These are phyloP conservation scores for Acronicta alni DNA, from an alignment of 2,888 invertebrate species.

Conservation along the genomic window DNA sequence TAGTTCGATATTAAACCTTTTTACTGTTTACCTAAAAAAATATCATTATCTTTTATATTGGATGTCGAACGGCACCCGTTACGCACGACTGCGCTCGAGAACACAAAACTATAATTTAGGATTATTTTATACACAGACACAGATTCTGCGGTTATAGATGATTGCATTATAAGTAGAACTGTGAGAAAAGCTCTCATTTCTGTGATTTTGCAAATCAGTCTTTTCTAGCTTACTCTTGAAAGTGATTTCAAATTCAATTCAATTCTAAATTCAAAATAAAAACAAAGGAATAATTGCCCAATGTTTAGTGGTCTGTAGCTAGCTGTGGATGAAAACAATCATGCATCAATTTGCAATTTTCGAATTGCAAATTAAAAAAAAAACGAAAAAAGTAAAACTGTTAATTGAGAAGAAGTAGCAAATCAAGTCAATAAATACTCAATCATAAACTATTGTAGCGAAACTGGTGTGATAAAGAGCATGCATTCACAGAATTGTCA, in stretches of 20 bases:
- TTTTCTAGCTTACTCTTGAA: not conserved
- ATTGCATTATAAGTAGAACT: constrained; percentile 37
- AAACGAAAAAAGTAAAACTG: too few relatives aligned
- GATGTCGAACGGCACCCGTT: constrained; percentile 30
- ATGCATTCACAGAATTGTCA: too few relatives aligned
- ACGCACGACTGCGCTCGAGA: constrained; percentile 57
- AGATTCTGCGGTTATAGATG: constrained; percentile 46
- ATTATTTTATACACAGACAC: constrained; percentile 37
- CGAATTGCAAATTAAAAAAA: too few relatives aligned
- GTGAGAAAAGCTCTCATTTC: constrained; percentile 29
- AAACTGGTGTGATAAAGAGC: too few relatives aligned
- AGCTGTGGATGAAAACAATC: too few relatives aligned
- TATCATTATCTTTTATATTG: constrained; percentile 28
- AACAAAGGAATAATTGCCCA: not conserved
- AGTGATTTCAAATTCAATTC: not conserved
- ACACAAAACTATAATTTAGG: constrained; percentile 43
- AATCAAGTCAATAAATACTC: too few relatives aligned
- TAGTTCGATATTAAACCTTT: constrained; percentile 23
- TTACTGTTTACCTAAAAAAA: constrained; percentile 32
- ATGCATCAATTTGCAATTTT: too few relatives aligned
- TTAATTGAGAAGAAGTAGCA: too few relatives aligned
- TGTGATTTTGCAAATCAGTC: not conserved
- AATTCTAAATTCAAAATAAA: not conserved
- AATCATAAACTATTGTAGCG: too few relatives aligned
- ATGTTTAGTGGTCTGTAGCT: too few relatives aligned